phyloP scores from a whole-genome alignment of 1,140 invertebrate genomes.

The Globodera rostochiensis region DNA sequence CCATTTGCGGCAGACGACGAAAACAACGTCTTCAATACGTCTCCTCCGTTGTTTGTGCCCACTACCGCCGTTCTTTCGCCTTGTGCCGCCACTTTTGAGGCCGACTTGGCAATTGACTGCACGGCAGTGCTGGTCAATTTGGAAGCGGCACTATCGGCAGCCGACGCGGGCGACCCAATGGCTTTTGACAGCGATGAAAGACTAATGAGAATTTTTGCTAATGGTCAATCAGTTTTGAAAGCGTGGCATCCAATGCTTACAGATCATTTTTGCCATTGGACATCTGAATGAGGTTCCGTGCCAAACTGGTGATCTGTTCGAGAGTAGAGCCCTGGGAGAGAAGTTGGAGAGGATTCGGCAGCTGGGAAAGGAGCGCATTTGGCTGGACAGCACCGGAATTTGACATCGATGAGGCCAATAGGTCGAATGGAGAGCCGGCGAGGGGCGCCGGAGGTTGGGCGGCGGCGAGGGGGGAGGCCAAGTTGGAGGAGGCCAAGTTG shows the following conservation, averaged over 20 bases:
- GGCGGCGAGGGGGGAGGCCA: background rate
- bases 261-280: conserved; percentile 32
- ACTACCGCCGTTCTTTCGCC: conserved; percentile 33
- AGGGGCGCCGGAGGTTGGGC: conserved; percentile 21
- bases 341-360: conserved; percentile 44
- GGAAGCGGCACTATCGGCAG: conserved; percentile 30
- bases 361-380: conserved; percentile 20
- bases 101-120: conserved; percentile 29
- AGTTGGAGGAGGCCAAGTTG: conserved; percentile 26
- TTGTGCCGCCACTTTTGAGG: conserved; percentile 36
- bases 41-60: background rate
- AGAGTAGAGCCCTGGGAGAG: conserved; percentile 48
- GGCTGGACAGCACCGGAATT: conserved; percentile 36
- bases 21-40: conserved; percentile 15
- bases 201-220: conserved; percentile 21
- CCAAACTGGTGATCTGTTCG: conserved; percentile 54
- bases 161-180: conserved; percentile 20
- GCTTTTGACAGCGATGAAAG: conserved; percentile 51
- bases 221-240: conserved; percentile 15
- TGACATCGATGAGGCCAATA: conserved; percentile 3
- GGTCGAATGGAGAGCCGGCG: conserved; percentile 35
- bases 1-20: conserved; percentile 3
- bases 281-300: conserved; percentile 54
- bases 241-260: background rate
- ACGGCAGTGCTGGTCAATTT: conserved; percentile 60